A percentile compares a stretch with the other conserved stretches of the same genome.
Evolutionary conservation across 2,797 vertebrate species (phyloP).

Genomic region (Staurois parvus): DNA sequence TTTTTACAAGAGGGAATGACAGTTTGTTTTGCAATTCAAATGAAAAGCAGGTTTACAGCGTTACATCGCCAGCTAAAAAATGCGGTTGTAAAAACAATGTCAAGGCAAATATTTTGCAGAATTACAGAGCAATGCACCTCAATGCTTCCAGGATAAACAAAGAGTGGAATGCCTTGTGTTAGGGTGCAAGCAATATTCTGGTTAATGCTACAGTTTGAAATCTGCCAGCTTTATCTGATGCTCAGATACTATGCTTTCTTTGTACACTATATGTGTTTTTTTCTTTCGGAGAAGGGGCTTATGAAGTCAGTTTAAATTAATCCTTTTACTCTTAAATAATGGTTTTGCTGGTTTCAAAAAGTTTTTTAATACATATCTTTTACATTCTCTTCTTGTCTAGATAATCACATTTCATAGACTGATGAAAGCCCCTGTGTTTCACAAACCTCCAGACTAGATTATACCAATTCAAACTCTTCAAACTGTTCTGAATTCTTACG

Average conservation of each 20-base stretch:
- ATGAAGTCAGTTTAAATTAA: conserved; percentile 33
- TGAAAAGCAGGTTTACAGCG: conserved; percentile 38
- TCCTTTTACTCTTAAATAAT: conserved; percentile 11
- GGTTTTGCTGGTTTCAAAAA: conserved; percentile 32
- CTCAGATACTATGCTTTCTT: conserved; percentile 1
- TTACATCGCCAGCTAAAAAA: conserved; percentile 10
- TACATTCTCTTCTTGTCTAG: neutral
- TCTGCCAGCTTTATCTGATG: conserved; percentile 2
- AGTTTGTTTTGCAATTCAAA: conserved; percentile 50
- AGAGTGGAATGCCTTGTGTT: neutral
- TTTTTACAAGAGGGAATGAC: conserved; percentile 34
- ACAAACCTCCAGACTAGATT: neutral
- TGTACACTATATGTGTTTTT: neutral
- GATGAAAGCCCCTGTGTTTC: conserved; percentile 7
- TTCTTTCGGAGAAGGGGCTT: conserved; percentile 17
- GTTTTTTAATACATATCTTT: conserved; percentile 20
- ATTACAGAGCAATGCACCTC: conserved; percentile 24
- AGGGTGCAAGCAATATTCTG: neutral
- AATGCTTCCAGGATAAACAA: conserved; percentile 30
- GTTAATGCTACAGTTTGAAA: conserved; percentile 29
- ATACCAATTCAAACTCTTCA: neutral
- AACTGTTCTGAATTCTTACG: neutral
- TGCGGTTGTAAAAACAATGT: conserved; percentile 48
- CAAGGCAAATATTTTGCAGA: conserved; percentile 53
- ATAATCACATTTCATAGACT: conserved; percentile 13